Base-by-base conservation (phyloP, 1,140 invertebrate species). In the Bemisia tabaci region DNA sequence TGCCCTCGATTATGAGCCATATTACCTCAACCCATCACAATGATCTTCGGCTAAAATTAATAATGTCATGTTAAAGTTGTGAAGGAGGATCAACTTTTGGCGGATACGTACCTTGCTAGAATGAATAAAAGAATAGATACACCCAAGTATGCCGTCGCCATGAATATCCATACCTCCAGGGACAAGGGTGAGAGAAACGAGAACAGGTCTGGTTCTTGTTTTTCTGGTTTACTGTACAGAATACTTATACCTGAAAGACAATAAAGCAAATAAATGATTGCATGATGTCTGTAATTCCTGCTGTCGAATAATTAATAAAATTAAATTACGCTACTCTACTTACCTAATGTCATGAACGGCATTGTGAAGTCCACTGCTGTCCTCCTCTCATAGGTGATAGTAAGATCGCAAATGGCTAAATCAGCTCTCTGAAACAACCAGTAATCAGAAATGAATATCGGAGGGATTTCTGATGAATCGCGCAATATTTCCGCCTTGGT, bases 131-230 rank as follows among this genome's bases (percentile, higher is more conserved):
- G 79, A 39, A 92, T 74, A 0, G 92, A 94, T 58, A 96, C 89
- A 25, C 86, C 85, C 39, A 96, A 78, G 77, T 92, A 95, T 11
- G 92, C 91, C 0, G 89, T 88, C 0, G 86, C 87, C 85, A 94
- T 93, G 76, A 91, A 94, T 69, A 96, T 85, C 94, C 94, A 97
- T 21, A 97, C 94, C 73, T 93, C 88, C 11, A 90, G 79, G 1
- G 91, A 92, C 66, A 97, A 85, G 1, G 94, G 94, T n/a, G 86
- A 86, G 61, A 94, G 78, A 74, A 97, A 96, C 0, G 90, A 90
- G 77, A 95, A 91, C 0, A 95, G 77, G 73, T 90, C 82, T 0
- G 87, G 84, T 1, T 84, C 80, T 71, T 87, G 84, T 65, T 85
- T 84, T 24, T 83, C 80, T 0, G 88, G 83, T 73, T 88, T 89